phyloP scores from a whole-genome alignment of 2,888 invertebrate species.

The Andrena hattorfiana region DNA sequence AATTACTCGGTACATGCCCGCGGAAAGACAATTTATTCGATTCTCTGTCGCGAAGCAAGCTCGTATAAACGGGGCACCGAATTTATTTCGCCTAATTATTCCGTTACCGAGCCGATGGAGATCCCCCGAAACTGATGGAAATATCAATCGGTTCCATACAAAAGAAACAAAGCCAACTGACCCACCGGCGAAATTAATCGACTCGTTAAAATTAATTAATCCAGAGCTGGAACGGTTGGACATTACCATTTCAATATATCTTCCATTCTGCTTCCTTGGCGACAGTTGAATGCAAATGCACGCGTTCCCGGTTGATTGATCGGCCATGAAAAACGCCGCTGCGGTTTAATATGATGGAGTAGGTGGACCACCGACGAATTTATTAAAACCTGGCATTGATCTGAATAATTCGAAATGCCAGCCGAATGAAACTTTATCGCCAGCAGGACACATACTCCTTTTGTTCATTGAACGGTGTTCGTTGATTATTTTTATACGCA shows the following conservation, averaged over 20 bases:
- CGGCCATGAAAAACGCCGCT: not conserved
- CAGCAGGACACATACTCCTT: not conserved
- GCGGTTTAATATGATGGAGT: not conserved
- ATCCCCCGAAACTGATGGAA: not conserved
- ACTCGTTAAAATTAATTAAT: constrained; percentile 10
- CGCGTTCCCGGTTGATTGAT: not conserved
- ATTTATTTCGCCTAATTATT: not conserved
- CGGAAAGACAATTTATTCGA: not conserved
- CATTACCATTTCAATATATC: not conserved
- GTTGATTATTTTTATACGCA: not conserved
- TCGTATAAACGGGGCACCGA: not conserved
- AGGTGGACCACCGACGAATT: not conserved
- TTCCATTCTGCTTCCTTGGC: not conserved
- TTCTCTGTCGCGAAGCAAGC: not conserved
- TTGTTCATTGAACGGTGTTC: not conserved
- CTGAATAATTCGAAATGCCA: not conserved
- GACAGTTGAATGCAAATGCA: not conserved
- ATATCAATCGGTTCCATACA: not conserved
- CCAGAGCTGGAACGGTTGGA: not conserved
- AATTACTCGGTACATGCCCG: not conserved
- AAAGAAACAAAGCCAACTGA: not conserved
- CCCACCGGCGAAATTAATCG: not conserved
- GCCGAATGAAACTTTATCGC: not conserved
- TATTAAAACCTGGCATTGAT: not conserved
- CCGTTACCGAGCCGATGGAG: not conserved